A percentile compares a stretch with the other conserved stretches of the same genome.
phyloP scores from a whole-genome alignment of 2,888 invertebrate genomes.

The Spilarctia lutea region DNA sequence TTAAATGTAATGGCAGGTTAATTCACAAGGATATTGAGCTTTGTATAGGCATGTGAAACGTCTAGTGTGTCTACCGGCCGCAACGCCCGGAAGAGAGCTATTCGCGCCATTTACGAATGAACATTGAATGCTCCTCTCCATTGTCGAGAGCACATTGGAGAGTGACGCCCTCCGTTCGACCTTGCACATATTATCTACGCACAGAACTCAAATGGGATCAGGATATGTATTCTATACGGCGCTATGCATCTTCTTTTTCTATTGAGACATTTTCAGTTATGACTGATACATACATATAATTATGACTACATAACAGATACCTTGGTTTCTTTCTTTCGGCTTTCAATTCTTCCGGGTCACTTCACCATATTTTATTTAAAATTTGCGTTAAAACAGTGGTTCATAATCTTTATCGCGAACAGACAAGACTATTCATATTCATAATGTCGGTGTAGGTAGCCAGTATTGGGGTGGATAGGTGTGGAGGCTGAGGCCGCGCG shows the following conservation, averaged over 20 bases:
- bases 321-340: not conserved
- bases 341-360: not conserved
- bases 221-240: slow-evolving; percentile 24
- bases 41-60: slow-evolving; percentile 20
- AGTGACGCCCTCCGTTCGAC: slow-evolving; percentile 55
- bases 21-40: slow-evolving; percentile 40
- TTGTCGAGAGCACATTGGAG: slow-evolving; percentile 60
- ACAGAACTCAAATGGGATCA: slow-evolving; percentile 37
- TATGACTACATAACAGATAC: not conserved
- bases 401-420: slow-evolving; percentile 36
- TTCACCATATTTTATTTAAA: not conserved
- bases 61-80: slow-evolving; percentile 27
- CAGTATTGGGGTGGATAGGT: slow-evolving; percentile 49
- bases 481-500: slow-evolving; percentile 66
- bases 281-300: not conserved
- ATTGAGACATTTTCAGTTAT: slow-evolving; percentile 15
- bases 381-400: not conserved
- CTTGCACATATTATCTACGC: slow-evolving; percentile 32
- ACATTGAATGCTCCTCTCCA: slow-evolving; percentile 61
- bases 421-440: slow-evolving; percentile 62
- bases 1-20: slow-evolving; percentile 21
- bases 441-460: slow-evolving; percentile 57
- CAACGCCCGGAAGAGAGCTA: slow-evolving; percentile 67
- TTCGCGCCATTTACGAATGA: slow-evolving; percentile 70
- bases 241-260: slow-evolving; percentile 2